phyloP scores from a whole-genome alignment of 2,113 vertebrate genomes.

The Rynchops niger region DNA sequence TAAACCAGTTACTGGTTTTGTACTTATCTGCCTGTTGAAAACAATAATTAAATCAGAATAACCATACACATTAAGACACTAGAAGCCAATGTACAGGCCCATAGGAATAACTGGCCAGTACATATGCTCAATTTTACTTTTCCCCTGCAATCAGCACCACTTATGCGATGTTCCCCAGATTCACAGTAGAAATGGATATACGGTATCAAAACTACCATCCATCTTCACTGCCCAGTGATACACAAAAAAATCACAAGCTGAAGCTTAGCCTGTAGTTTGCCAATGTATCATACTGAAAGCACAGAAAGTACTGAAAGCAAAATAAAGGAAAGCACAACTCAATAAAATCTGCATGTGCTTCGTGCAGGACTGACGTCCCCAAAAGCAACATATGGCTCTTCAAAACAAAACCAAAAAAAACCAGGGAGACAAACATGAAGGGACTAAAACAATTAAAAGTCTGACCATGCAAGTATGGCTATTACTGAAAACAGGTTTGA shows the following conservation, averaged over 20 bases:
- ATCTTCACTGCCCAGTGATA: neutral
- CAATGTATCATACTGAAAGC: neutral
- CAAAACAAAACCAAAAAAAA: neutral
- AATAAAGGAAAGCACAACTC: neutral
- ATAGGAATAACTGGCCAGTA: neutral
- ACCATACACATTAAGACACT: neutral
- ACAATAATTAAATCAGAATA: neutral
- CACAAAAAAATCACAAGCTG: neutral
- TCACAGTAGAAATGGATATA: neutral
- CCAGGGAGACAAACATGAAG: neutral
- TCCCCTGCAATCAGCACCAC: neutral
- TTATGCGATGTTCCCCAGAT: neutral
- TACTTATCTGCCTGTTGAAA: neutral
- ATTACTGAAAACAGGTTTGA: neutral
- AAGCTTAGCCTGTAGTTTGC: neutral
- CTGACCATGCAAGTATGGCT: neutral
- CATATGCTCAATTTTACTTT: neutral
- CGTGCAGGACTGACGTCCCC: neutral
- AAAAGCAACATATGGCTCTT: neutral
- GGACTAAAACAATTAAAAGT: neutral
- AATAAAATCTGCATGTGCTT: neutral
- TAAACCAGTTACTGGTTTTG: neutral
- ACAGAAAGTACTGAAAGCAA: neutral
- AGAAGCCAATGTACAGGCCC: neutral
- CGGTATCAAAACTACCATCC: neutral